Evolutionary conservation across 2,888 invertebrate genomes (phyloP), one percentile per base, ranked within the genome.

Genomic region (Catocala fraxini): DNA sequence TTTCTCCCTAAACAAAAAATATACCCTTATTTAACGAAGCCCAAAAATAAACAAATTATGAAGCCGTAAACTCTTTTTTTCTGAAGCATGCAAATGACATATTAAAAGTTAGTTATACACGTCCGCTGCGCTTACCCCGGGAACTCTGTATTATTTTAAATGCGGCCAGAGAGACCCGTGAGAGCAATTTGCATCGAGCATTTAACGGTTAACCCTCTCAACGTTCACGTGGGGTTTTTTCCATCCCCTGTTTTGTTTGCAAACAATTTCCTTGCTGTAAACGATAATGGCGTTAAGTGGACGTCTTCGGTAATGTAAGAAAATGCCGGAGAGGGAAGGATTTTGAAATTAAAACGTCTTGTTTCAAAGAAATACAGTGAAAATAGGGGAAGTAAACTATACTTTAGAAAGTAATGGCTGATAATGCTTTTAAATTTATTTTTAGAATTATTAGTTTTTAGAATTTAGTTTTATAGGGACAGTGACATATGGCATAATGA

Each of bases 81-180:
- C 35, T 39, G 7, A 43, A 56, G 48, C 59, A 64, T 73, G 60
- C 42, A 75, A 75, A 75, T 65, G 57, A 65, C 55, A 59, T 55
- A 64, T 71, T 64, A 63, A 65, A 71, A 73, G 59, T 68, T 60
- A 62, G 60, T 65, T 63, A 25, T 7, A 65, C 59, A 46, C 66
- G 15, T 56, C 52, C 46, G 51, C 45, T 65, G 60, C 53, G 9
- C 9, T 39, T 46, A 64, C 43, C 51, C 25, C 15, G 54, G 62
- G 56, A 63, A 65, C 63, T 52, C 59, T 67, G 68, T 77, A 77
- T 77, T 77, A 73, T 80, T 77, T 77, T 75, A 79, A 80, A 77
- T 65, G 69, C 62, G 71, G 73, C 59, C 68, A 60, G 72, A 55
- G 59, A 43, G 68, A 70, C 75, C 71, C 71, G 55, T 6, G 65